Conservation (phyloP, 2,113 vertebrate genomes). For the Saiga tatarica region DNA sequence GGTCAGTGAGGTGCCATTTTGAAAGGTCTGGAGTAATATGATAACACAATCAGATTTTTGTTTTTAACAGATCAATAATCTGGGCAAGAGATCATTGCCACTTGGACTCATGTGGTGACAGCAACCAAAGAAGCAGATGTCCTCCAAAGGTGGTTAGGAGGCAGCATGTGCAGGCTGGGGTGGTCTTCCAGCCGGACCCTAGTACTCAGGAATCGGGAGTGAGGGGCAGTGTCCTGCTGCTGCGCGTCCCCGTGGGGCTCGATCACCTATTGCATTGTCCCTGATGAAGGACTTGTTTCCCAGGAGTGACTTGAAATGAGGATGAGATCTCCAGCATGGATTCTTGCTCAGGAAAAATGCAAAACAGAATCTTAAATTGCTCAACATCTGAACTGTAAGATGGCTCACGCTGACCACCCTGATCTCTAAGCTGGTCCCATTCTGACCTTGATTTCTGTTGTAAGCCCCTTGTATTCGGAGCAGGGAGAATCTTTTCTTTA, state of each 20-base stretch:
- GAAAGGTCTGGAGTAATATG: neutral
- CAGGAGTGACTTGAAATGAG: neutral
- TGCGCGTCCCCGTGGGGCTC: fast-evolving
- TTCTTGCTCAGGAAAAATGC: neutral
- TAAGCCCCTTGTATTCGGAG: neutral
- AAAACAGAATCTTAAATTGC: neutral
- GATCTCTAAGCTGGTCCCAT: neutral
- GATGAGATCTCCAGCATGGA: neutral
- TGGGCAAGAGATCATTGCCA: neutral
- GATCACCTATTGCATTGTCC: neutral
- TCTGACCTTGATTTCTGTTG: neutral
- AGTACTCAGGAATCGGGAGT: fast-evolving
- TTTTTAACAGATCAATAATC: neutral
- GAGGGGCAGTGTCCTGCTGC: neutral
- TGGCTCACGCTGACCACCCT: neutral
- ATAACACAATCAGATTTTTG: neutral
- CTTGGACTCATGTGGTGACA: neutral
- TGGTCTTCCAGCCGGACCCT: neutral
- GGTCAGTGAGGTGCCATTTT: neutral
- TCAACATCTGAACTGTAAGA: neutral
- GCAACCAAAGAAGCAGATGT: neutral
- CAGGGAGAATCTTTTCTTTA: neutral
- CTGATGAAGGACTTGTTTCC: neutral
- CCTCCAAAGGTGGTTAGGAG: neutral
- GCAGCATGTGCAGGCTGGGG: neutral